These are phyloP conservation scores for Dinoponera quadriceps DNA, from an alignment of 1,140 invertebrate genomes.

Conservation along the genomic window DNA sequence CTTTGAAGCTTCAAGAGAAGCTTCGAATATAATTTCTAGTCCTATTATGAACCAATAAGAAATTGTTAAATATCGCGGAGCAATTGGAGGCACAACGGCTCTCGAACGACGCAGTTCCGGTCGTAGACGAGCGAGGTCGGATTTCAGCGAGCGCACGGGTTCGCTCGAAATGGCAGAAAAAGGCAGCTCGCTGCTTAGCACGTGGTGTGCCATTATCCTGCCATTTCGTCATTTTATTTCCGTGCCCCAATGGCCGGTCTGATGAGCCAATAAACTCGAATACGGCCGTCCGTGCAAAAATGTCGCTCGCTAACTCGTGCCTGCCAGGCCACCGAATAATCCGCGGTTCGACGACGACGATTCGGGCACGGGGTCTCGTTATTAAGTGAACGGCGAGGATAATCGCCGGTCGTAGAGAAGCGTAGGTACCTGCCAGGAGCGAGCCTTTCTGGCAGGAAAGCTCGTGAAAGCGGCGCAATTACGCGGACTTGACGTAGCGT, in stretches of 20 bases:
- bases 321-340: slow-evolving; percentile 67
- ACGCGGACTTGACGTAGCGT: slow-evolving; percentile 46
- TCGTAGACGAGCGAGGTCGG: slow-evolving; percentile 23
- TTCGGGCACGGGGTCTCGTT: slow-evolving; percentile 37
- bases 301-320: slow-evolving; percentile 65
- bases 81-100: background rate
- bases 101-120: background rate
- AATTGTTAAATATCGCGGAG: background rate
- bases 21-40: too few species aligned
- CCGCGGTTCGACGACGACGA: slow-evolving; percentile 48
- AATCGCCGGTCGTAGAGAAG: slow-evolving; percentile 42
- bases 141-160: slow-evolving; percentile 39
- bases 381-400: slow-evolving; percentile 52
- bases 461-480: slow-evolving; percentile 38
- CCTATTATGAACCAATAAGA: too few species aligned
- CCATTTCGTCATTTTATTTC: slow-evolving; percentile 74
- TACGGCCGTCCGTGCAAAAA: slow-evolving; percentile 62
- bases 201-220: slow-evolving; percentile 72
- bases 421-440: slow-evolving; percentile 49
- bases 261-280: slow-evolving; percentile 73
- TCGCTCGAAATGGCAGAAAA: slow-evolving; percentile 65
- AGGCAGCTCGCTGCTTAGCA: slow-evolving; percentile 64
- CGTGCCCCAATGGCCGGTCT: slow-evolving; percentile 53
- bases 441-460: slow-evolving; percentile 48
- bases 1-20: too few species aligned